phyloP scores from a whole-genome alignment of 2,113 vertebrate genomes.

The Rhinoptilus africanus region DNA sequence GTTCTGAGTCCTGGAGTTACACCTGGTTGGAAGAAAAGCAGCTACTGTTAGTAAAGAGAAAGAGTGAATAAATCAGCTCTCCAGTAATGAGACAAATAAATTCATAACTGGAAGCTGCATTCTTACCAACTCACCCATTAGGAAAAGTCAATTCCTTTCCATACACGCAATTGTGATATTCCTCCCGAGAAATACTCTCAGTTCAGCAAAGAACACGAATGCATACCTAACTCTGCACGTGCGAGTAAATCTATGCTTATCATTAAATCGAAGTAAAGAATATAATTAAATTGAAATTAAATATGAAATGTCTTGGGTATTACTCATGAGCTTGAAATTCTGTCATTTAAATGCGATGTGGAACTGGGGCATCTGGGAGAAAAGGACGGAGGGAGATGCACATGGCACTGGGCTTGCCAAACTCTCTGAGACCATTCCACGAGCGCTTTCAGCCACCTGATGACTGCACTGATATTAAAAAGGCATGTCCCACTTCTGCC shows the following conservation, averaged over 20 bases:
- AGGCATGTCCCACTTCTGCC: background rate
- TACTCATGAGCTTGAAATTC: background rate
- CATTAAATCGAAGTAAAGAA: constrained; percentile 3
- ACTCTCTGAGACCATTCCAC: background rate
- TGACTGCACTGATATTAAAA: background rate
- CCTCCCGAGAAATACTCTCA: constrained; percentile 3
- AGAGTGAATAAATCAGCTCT: constrained; percentile 29
- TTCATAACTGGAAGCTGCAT: background rate
- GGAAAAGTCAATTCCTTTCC: constrained; percentile 32
- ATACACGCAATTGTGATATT: background rate
- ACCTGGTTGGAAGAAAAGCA: constrained; percentile 1
- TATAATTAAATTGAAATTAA: constrained; percentile 30
- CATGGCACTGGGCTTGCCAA: background rate
- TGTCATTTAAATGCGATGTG: background rate
- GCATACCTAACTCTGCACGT: background rate
- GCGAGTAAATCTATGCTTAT: background rate
- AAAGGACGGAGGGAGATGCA: background rate
- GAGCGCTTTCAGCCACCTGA: background rate
- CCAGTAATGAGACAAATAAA: constrained; percentile 16
- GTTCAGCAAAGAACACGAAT: background rate
- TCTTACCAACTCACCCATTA: background rate
- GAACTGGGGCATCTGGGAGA: background rate
- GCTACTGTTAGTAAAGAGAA: background rate
- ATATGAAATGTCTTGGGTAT: background rate
- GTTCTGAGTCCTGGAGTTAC: background rate